Evolutionary conservation across 2,113 vertebrate species (phyloP), one percentile per base, ranked within the genome.

Genomic region (Ptilonorhynchus violaceus): DNA sequence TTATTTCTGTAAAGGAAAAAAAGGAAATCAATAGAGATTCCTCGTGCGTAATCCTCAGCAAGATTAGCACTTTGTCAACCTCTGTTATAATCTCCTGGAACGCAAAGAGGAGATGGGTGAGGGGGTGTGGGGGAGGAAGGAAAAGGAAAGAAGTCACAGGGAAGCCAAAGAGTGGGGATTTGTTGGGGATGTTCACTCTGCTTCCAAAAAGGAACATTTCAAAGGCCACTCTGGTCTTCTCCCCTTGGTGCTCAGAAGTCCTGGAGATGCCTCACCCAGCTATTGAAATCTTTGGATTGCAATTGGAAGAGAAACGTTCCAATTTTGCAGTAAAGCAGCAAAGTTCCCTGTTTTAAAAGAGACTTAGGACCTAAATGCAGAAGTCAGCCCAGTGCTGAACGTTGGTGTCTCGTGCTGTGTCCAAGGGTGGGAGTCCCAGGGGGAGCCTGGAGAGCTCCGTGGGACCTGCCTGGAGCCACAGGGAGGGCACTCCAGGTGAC

Each of bases 41-140:
- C 94, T 93, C 2, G 8, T 93, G 82, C 13, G 15, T 93, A 97
- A 96, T 95, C 73, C 92, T 91, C 80, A 82, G 64, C 64, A 73
- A 97, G 97, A 97, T 96, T 95, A 97, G 82, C 88, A 80, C 92
- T 93, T 96, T 90, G 77, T 70, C 92, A 91, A 25, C 69, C 67
- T 72, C 58, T 79, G 66, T n/a, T 81, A 39, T 76, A 93, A 97
- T 97, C 94, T 91, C 88, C 83, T 97, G 75, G 89, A 93, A 95
- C 96, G 92, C 77, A 89, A 28, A 78, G 62, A 91, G 47, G 35
- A 78, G 47, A 76, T 64, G 42, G 56, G 24, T 15, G 37, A 75
- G 16, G 33, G 12, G 4, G 8, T 3, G 6, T 15, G 3, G n/a
- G 4, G 4, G 8, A 11, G 4, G 6, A 0, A 14, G 8, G 19